Base-by-base conservation (phyloP, 2,888 invertebrate genomes). In the Campaea margaritaria region DNA sequence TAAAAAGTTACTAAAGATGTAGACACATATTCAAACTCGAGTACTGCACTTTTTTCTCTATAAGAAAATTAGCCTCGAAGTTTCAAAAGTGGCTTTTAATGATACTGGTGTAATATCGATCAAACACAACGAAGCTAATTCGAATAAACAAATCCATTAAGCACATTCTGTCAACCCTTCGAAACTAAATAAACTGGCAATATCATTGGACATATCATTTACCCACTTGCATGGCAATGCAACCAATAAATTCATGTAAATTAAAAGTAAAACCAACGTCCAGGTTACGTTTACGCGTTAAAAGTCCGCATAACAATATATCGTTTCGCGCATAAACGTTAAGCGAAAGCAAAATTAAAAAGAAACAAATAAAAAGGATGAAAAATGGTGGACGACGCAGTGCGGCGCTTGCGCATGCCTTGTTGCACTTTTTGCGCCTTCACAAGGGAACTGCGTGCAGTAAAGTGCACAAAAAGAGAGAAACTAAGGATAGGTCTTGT, bases 391-490 rank as follows among this genome's bases (percentile, higher is more conserved):
- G 58, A 28, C 39, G 48, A 9, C 67, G 72, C 57, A 73, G 68
- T 62, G 68, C 75, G 80, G 79, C 83, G 83, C 82, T 75, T 69
- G 79, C 75, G 80, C 82, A 75, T 52, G 58, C 69, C 68, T 65
- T 62, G 62, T 64, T 65, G 61, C 58, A 48, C 69, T 75, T 76
- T 76, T 75, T 65, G 61, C 58, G 68, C 68, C 72, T 63, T 59
- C 68, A 65, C 72, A 74, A 74, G 71, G 71, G 70, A 73, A 73
- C 69, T 69, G 68, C 72, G 67, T 72, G 64, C 61, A 55, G 51
- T 28, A 44, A 57, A 51, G 54, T 47, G 58, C 36, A 38, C 8
- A 55, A 45, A 51, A 52, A 53, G 41, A 55, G 47, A 47, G 11
- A 43, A 36, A n/a, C 43, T 42, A 10, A 2, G 52, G 27, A 58